Percentiles rank a stretch among this genome's conserved stretches.
phyloP scores from a whole-genome alignment of 2,113 vertebrate genomes.

The Narcine bancroftii region DNA sequence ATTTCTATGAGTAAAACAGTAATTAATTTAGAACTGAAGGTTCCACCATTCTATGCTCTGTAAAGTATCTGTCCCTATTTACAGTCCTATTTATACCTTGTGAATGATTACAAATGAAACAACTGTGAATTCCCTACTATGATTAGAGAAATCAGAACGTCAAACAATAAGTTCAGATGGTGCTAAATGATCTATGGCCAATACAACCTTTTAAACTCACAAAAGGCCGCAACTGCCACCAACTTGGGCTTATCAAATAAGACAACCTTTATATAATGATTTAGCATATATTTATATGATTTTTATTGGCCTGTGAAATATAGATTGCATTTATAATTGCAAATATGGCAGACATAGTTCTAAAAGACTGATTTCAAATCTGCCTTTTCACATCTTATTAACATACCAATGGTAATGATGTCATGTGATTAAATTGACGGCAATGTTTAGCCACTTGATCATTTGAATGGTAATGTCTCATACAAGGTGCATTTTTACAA shows the following conservation, averaged over 20 bases:
- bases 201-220: neutral
- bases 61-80: neutral
- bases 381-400: neutral
- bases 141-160: neutral
- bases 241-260: slow-evolving; percentile 8
- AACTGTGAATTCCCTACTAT: slow-evolving; percentile 13
- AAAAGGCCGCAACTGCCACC: neutral
- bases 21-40: neutral
- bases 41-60: neutral
- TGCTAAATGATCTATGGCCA: neutral
- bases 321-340: neutral
- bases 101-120: slow-evolving; percentile 9
- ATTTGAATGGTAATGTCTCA: neutral
- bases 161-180: too few species aligned
- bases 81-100: neutral
- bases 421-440: too few species aligned
- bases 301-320: neutral
- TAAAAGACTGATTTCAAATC: neutral
- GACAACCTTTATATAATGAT: neutral
- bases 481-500: neutral
- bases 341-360: neutral
- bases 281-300: neutral
- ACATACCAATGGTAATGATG: too few species aligned
- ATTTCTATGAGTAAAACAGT: neutral
- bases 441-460: neutral